Percentiles rank a stretch among this genome's conserved stretches.
Evolutionary conservation across 92 coral and sea anemone genomes (phyloP).

Genomic region (Palythoa grandis): DNA sequence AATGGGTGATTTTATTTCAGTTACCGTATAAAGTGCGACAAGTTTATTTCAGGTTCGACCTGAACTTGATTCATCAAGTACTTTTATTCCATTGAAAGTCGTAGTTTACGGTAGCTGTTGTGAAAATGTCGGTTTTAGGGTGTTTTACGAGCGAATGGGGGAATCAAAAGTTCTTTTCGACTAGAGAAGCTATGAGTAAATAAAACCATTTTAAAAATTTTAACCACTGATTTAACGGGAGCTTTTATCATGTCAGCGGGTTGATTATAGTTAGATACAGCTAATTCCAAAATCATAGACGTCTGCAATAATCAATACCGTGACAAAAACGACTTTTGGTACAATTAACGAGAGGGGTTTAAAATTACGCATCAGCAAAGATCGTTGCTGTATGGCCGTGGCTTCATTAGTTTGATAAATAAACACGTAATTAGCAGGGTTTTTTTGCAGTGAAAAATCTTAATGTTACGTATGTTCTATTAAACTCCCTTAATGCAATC

Average conservation of each 20-base stretch:
- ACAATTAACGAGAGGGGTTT: background rate
- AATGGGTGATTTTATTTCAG: background rate
- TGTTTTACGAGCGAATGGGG: background rate
- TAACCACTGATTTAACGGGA: background rate
- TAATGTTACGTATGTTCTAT: too few relatives aligned
- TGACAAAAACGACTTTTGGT: too few relatives aligned
- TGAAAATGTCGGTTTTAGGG: background rate
- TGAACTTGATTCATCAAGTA: background rate
- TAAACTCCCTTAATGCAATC: too few relatives aligned
- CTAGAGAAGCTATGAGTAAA: background rate
- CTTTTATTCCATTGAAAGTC: background rate
- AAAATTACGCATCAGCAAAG: background rate
- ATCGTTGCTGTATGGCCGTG: too few relatives aligned
- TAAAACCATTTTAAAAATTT: background rate
- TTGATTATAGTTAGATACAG: slow-evolving; percentile 15
- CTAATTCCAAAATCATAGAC: too few relatives aligned
- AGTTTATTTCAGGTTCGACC: too few relatives aligned
- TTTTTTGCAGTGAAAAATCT: too few relatives aligned
- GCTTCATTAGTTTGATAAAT: too few relatives aligned
- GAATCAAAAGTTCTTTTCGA: background rate
- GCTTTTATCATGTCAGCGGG: background rate
- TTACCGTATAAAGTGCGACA: background rate
- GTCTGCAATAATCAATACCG: too few relatives aligned
- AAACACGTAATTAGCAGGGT: too few relatives aligned
- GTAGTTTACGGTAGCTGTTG: slow-evolving; percentile 10